Evolutionary conservation across 2,113 vertebrate species (phyloP), one percentile per base, ranked within the genome.

Genomic region (Lucifuga dentata): DNA sequence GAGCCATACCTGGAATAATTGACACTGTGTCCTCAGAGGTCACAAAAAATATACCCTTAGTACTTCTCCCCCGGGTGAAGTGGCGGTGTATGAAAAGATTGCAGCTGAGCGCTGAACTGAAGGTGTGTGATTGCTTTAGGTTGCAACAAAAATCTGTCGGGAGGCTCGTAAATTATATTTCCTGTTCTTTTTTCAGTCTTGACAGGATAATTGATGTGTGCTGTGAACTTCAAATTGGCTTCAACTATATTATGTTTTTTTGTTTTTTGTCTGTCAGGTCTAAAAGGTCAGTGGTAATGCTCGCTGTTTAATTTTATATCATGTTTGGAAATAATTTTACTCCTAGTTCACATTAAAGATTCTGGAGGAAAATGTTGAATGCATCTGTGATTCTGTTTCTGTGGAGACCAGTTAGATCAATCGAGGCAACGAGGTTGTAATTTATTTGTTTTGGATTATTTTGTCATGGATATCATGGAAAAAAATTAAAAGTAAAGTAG

Each of bases 161-260:
- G 68, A 57, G 74, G 44, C 58, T 84, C 57, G 48, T 86, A 76
- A 90, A 89, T 90, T 83, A 85, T 86, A 85, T 89, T 86, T 88
- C 53, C 65, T 69, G 45, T 67, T 62, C 8, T 16, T 62, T 46
- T 60, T 49, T n/a, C 43, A 20, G 8, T 2, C 43, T 76, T 89
- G 86, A 89, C 86, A 89, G 85, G 76, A 79, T 90, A 89, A 92
- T 89, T 90, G 87, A 88, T 90, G 82, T 85, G 80, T 58, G 71
- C 39, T 44, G 59, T 76, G 63, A 79, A 78, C 68, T 73, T 86
- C 68, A 70, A 76, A 79, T 65, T 82, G 65, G 62, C 64, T 81
- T 73, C 62, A 85, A 73, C 38, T 68, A 52, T 84, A 65, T 73
- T 63, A 29, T 72, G 33, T 70, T 38, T 65, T 64, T 88, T 80